A percentile compares a stretch with the other conserved stretches of the same genome.
phyloP scores from a whole-genome alignment of 2,113 vertebrate species.

The Haemorhous mexicanus region DNA sequence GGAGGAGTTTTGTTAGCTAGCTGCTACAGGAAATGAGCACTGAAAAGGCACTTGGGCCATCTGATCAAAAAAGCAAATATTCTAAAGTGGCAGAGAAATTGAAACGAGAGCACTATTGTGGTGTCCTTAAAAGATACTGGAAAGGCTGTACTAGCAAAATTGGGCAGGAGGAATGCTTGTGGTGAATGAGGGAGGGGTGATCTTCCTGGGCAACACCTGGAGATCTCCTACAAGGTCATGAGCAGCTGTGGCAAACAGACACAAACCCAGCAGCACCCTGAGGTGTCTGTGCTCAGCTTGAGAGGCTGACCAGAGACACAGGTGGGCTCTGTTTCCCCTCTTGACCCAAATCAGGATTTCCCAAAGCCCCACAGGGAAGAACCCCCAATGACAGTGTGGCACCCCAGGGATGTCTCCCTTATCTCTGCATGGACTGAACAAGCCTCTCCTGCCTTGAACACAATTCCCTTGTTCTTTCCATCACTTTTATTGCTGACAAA shows the following conservation, averaged over 20 bases:
- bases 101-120: background rate
- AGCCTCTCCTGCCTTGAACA: background rate
- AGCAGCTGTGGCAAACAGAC: background rate
- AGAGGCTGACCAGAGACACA: background rate
- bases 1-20: background rate
- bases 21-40: background rate
- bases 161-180: rapidly evolving
- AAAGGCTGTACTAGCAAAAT: background rate
- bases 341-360: background rate
- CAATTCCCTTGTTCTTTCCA: background rate
- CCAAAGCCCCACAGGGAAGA: rapidly evolving
- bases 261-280: background rate
- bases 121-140: background rate
- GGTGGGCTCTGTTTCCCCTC: background rate
- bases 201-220: background rate
- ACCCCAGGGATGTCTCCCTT: rapidly evolving
- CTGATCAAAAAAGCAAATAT: background rate
- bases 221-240: background rate
- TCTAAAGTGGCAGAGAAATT: background rate
- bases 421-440: rapidly evolving
- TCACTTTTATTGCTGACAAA: background rate
- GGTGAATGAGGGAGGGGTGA: background rate
- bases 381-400: rapidly evolving
- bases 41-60: background rate
- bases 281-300: background rate